These are phyloP conservation scores for Psammodynastes pulverulentus DNA, from an alignment of 2,113 vertebrate genomes.

Conservation along the genomic window DNA sequence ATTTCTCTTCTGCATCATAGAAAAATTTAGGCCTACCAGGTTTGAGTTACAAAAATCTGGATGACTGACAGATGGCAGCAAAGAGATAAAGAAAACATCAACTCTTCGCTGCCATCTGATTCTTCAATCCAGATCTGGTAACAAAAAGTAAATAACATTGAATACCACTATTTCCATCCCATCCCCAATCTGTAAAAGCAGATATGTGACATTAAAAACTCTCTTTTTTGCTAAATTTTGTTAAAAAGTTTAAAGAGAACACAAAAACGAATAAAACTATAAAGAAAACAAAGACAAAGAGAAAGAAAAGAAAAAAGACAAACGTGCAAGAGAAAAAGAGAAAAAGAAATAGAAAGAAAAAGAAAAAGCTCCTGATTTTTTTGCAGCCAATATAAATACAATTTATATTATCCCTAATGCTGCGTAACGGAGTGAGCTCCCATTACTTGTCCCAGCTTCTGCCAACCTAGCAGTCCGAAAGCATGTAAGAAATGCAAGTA, in stretches of 20 bases:
- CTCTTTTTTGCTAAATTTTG: neutral
- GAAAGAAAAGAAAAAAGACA: neutral
- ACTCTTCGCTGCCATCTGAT: neutral
- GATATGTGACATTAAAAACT: neutral
- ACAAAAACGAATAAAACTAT: neutral
- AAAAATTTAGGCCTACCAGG: neutral
- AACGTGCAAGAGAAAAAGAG: neutral
- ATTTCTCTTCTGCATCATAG: neutral
- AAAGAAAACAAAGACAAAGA: neutral
- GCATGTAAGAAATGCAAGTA: no score
- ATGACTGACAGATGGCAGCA: neutral
- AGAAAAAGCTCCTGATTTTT: neutral
- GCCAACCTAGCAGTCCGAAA: no score
- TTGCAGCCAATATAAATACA: neutral
- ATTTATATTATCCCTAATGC: no score
- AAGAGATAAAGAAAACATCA: neutral
- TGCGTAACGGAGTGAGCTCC: no score
- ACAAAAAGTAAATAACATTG: neutral
- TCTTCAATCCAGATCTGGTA: neutral
- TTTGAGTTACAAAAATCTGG: neutral
- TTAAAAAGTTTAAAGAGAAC: neutral
- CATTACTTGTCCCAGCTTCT: no score
- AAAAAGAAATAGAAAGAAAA: neutral
- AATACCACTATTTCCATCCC: neutral
- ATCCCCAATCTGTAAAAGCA: neutral